Evolutionary conservation across 2,797 vertebrate genomes (phyloP).

Genomic region (Labeo calbasu): DNA sequence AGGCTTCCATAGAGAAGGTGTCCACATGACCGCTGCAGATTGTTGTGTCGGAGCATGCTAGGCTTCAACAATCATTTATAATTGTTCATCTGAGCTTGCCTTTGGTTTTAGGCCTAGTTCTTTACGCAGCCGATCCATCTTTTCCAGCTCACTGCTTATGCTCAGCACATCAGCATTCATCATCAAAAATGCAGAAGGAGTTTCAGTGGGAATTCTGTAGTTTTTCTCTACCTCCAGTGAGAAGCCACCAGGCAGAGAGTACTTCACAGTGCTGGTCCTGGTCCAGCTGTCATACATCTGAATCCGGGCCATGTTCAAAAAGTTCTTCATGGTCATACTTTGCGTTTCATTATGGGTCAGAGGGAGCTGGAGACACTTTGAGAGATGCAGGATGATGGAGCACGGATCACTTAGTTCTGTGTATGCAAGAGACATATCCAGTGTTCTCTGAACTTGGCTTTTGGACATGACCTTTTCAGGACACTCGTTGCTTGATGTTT

Average conservation of each 20-base stretch:
- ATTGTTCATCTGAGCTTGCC: background rate
- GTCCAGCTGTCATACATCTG: slow-evolving; percentile 58
- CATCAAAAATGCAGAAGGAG: slow-evolving; percentile 44
- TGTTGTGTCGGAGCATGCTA: background rate
- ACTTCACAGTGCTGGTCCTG: slow-evolving; percentile 46
- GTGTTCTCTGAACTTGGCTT: slow-evolving; percentile 22
- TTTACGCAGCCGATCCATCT: slow-evolving; percentile 59
- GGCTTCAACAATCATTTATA: background rate
- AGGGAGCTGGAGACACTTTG: slow-evolving; percentile 48
- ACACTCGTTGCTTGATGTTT: background rate
- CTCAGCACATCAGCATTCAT: slow-evolving; percentile 57
- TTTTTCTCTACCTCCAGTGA: slow-evolving; percentile 55
- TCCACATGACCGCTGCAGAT: background rate
- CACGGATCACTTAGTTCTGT: slow-evolving; percentile 47
- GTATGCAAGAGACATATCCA: slow-evolving; percentile 3
- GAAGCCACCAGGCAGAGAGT: slow-evolving; percentile 52
- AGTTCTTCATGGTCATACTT: slow-evolving; percentile 42
- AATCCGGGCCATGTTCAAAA: slow-evolving; percentile 54
- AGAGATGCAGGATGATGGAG: slow-evolving; percentile 56
- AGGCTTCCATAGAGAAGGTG: no score
- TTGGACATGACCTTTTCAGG: background rate
- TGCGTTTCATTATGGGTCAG: slow-evolving; percentile 25
- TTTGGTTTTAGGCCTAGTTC: slow-evolving; percentile 56
- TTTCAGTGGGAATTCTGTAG: slow-evolving; percentile 24
- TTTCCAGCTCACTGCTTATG: slow-evolving; percentile 62